Evolutionary conservation across 2,888 invertebrate genomes (phyloP), one percentile per base, ranked within the genome.

Genomic region (Hydropsyche betteni): DNA sequence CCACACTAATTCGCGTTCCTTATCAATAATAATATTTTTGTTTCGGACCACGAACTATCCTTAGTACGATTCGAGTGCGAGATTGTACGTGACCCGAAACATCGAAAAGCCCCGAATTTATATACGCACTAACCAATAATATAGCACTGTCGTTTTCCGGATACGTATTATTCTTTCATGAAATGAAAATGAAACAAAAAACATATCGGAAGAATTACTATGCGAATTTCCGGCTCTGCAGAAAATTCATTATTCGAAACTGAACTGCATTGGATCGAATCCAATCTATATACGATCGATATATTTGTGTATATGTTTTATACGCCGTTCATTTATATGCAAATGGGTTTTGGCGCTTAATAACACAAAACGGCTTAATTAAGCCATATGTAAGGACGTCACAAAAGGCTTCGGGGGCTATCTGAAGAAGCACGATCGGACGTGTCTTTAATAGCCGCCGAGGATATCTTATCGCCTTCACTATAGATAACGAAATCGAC

Each of bases 21-120:
- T 69, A 69, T 69, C 69, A 69, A 69, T 69, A 69, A 69, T 69
- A 50, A 69, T 69, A 69, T 69, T 69, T 69, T 69, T 50, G 69
- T 50, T 69, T 24, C 64, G 24, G 33, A 24, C 64, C 16, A 24
- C 24, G 24, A 24, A 24, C 24, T 24, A 24, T 64, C 24, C 24
- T 16, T 58, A 24, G 58, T 24, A 8, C 8, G 8, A 7, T 58
- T 8, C 58, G 58, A 58, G 53, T 24, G 14, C 12, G 53, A 24
- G 34, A 53, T 14, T 7, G 70, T 70, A 70, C 70, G 70, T 70
- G 70, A 70, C 53, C 70, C 34, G 70, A 70, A 70, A 70, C 16
- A 70, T 52, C 53, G 70, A 70, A 34, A 52, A 50, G 53, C 5
- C 12, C 10, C 33, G 53, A 34, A 70, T 53, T 70, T 70, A 69